Conservation (phyloP, 2,888 invertebrate species). For the Caenorhabditis imperialis region DNA sequence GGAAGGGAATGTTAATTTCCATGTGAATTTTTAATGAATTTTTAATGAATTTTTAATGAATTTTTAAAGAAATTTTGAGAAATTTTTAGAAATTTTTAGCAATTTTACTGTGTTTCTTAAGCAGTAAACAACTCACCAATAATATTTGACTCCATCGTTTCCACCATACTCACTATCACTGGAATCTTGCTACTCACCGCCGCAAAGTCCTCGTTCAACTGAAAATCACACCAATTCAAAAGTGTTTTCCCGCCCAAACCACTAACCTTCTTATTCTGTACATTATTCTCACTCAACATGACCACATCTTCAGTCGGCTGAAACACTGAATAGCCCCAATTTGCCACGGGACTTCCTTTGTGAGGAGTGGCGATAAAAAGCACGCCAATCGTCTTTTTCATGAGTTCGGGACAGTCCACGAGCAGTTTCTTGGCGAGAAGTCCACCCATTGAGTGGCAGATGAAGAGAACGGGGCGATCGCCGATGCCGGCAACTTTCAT, state of each 20-base stretch:
- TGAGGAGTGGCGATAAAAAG: conserved; percentile 76
- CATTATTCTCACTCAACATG: conserved; percentile 66
- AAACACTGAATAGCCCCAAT: conserved; percentile 66
- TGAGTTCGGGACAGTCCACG: conserved; percentile 63
- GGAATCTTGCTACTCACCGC: conserved; percentile 63
- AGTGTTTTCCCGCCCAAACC: not conserved
- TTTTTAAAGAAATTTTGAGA: not conserved
- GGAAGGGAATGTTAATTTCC: not conserved
- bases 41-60: not conserved
- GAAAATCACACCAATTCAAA: conserved; percentile 31
- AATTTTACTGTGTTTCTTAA: too few species aligned
- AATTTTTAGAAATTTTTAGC: not conserved
- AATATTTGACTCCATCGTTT: conserved; percentile 67
- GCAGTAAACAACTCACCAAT: conserved; percentile 50
- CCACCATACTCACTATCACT: conserved; percentile 70
- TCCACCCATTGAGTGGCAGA: conserved; percentile 76
- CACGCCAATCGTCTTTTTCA: conserved; percentile 64
- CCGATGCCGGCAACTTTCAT: conserved; percentile 69
- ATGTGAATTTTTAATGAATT: not conserved
- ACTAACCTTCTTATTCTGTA: conserved; percentile 64
- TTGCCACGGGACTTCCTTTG: conserved; percentile 71
- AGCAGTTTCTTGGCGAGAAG: conserved; percentile 72
- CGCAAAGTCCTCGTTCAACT: conserved; percentile 71
- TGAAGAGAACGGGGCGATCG: conserved; percentile 71
- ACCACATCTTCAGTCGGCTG: conserved; percentile 70